Base-by-base conservation (phyloP, 2,113 vertebrate genomes). In the Heteronetta atricapilla region DNA sequence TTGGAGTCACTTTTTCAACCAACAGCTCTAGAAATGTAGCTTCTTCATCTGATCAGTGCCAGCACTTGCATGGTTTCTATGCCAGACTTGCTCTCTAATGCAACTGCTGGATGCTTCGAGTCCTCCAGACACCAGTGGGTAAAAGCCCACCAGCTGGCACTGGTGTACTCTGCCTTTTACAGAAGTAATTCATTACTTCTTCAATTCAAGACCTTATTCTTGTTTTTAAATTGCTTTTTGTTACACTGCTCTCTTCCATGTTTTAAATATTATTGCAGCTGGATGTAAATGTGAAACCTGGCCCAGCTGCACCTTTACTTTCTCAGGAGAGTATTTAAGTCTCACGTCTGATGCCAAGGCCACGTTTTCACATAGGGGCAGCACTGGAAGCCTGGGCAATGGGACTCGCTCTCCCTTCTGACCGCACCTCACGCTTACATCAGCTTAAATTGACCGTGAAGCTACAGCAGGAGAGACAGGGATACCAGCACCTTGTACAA, bases 1-100 rank as follows among this genome's bases (percentile, higher is more conserved):
- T 16, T n/a, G 48, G 26, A 93, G 94, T 53, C 73, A 42, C 77
- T 72, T 82, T 90, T 95, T 56, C 90, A 94, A 69, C 79, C 73
- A 83, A 48, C 85, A 86, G 73, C 53, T 88, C 88, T 22, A 78
- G 72, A 90, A 83, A 26, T 23, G 33, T 46, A n/a, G 59, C 60
- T 68, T 31, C 44, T 88, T 44, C 62, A 79, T 36, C 34, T n/a
- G 59, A 94, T 91, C 90, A 74, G 28, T 90, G 60, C 64, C 69
- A 46, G 28, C 20, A 53, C 38, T 82, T 10, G 5, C 33, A 91
- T 11, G 29, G 46, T 42, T 93, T 86, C 73, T 42, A 50, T 1
- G 0, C 42, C 46, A 56, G 72, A 81, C 83, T 63, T 23, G 5
- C 11, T 63, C 46, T 40, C n/a, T 31, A 74, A 34, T 0, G 11